phyloP scores from a whole-genome alignment of 1,140 invertebrate species.

The Campoletis sonorensis region DNA sequence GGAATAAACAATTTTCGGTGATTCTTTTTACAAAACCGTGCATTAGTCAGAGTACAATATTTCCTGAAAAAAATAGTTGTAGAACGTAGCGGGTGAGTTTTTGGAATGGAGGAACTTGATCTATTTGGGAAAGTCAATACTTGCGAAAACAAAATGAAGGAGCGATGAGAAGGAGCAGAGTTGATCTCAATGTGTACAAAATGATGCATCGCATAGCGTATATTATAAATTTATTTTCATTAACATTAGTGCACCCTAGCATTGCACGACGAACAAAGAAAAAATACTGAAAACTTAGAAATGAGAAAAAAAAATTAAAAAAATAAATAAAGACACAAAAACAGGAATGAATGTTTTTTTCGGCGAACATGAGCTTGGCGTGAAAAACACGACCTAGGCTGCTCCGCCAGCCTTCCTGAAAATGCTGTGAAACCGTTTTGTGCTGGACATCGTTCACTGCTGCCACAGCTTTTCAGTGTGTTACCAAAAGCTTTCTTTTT shows the following conservation, averaged over 20 bases:
- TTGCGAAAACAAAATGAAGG: neutral
- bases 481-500: conserved; percentile 7
- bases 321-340: neutral
- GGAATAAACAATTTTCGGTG: too few species aligned
- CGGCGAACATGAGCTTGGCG: neutral
- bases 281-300: neutral
- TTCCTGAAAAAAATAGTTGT: too few species aligned
- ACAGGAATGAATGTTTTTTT: neutral
- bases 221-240: conserved; percentile 63
- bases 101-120: too few species aligned
- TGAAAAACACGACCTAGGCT: neutral
- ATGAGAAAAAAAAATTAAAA: conserved; percentile 30
- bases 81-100: too few species aligned
- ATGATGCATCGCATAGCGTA: conserved; percentile 57
- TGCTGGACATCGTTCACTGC: neutral
- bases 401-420: neutral
- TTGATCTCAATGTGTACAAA: conserved; percentile 60
- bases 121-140: neutral
- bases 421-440: conserved; percentile 34
- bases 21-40: too few species aligned
- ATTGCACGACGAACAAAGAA: neutral
- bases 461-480: conserved; percentile 3
- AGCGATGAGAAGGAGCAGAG: neutral
- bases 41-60: too few species aligned
- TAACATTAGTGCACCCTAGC: conserved; percentile 46